Evolutionary conservation across 2,888 invertebrate species (phyloP), one percentile per base, ranked within the genome.

Genomic region (Eilema depressum): DNA sequence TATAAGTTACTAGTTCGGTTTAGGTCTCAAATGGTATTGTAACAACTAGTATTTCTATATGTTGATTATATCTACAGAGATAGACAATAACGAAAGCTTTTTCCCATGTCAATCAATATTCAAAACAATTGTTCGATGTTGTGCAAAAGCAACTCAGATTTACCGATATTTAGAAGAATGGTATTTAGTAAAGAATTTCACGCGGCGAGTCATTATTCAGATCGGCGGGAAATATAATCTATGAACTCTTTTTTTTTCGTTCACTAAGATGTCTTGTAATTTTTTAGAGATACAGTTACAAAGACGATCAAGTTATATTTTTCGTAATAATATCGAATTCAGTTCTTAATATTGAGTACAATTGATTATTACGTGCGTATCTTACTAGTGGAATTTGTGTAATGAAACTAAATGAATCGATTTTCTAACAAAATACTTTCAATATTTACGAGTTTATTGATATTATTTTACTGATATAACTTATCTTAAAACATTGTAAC

Each of bases 401-500:
- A 10, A n/a, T 20, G 2, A 10, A n/a, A 53, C 8, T 53, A 53
- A 53, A 47, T 47, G 7, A 47, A 53, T 53, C 53, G n/a, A 53
- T 53, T 53, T 20, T 53, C 1, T 20, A 10, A 20, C 53, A 20
- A 17, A 53, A 53, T 20, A 3, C 47, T 47, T 20, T 47, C 47
- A 47, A 20, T 20, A 37, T 47, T 20, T 47, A 47, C 47, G 1
- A 47, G 20, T 47, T 47, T 20, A 47, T 47, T 47, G 5, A 53
- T 53, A n/a, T 10, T n/a, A 53, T 53, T n/a, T 53, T n/a, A 41
- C 37, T 37, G 12, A 53, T n/a, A 20, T 20, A 23, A 33, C 7
- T n/a, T 7, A 37, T 20, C 3, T 23, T n/a, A 26, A 17, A 11
- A 3, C 59, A 7, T 66, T 41, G 82, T 73, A 68, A 80, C 67